phyloP scores from a whole-genome alignment of 2,888 invertebrate species.

The Drosophila villosipedis region DNA sequence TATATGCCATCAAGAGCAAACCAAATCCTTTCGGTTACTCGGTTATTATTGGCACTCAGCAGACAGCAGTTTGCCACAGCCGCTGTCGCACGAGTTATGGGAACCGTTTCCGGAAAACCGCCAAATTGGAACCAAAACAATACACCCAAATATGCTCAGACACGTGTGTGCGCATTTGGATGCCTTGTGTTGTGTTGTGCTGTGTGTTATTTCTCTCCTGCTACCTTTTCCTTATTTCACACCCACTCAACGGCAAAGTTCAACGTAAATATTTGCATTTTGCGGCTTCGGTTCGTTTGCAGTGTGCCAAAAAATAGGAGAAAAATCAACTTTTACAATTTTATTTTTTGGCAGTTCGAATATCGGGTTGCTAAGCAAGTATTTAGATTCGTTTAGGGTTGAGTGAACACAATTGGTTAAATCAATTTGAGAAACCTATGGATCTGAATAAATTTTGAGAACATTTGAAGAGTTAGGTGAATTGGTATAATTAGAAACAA shows the following conservation, averaged over 20 bases:
- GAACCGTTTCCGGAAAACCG: slow-evolving; percentile 20
- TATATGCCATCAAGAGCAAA: slow-evolving; percentile 37
- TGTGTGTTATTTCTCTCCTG: slow-evolving; percentile 10
- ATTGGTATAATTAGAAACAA: neutral
- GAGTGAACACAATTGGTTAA: neutral
- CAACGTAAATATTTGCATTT: slow-evolving; percentile 66
- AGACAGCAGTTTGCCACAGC: slow-evolving; percentile 39
- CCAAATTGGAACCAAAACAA: slow-evolving; percentile 35
- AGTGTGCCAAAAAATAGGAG: slow-evolving; percentile 1
- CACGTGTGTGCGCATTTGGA: slow-evolving; percentile 65
- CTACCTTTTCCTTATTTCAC: slow-evolving; percentile 35
- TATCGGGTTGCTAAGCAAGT: slow-evolving; percentile 36
- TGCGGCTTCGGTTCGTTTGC: slow-evolving; percentile 33
- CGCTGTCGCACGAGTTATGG: slow-evolving; percentile 19
- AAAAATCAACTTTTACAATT: slow-evolving; percentile 18
- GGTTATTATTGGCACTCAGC: slow-evolving; percentile 39
- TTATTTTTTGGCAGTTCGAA: neutral
- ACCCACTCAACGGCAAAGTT: slow-evolving; percentile 44
- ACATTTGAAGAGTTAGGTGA: neutral
- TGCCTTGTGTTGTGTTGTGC: slow-evolving; percentile 16
- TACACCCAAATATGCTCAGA: slow-evolving; percentile 7
- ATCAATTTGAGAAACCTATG: neutral
- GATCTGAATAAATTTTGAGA: neutral
- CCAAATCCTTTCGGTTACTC: slow-evolving; percentile 51
- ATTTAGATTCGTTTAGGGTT: neutral